A percentile compares a stretch with the other conserved stretches of the same genome.
Conservation (phyloP, 2,113 vertebrate species). For the Myotis davidii region DNA sequence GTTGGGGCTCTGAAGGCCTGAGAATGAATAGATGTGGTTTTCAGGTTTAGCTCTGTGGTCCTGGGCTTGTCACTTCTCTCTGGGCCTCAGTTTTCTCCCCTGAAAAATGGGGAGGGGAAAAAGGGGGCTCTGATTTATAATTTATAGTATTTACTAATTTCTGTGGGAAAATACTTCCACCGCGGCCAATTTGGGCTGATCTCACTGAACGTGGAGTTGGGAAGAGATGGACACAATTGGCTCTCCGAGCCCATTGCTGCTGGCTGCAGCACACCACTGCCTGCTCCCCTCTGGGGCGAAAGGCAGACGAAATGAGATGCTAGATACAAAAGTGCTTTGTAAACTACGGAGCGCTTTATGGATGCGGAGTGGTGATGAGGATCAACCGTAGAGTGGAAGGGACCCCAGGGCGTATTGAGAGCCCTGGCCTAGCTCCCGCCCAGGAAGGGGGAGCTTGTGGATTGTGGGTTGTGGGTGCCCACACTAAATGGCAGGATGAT, state of each 20-base stretch:
- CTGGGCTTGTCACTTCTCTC: neutral
- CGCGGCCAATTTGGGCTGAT: neutral
- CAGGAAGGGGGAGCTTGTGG: neutral
- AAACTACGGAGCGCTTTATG: neutral
- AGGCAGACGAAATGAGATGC: neutral
- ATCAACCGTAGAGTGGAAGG: neutral
- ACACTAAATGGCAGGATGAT: neutral
- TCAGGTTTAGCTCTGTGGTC: neutral
- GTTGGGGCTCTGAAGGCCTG: neutral
- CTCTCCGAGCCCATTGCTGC: neutral
- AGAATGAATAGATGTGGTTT: neutral
- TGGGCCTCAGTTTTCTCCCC: neutral
- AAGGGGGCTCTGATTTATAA: neutral
- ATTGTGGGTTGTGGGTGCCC: neutral
- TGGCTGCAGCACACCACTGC: neutral
- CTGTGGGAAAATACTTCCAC: neutral
- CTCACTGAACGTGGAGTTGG: neutral
- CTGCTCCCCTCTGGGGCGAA: neutral
- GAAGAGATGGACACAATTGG: neutral
- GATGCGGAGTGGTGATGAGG: neutral
- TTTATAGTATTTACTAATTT: neutral
- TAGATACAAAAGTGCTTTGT: neutral
- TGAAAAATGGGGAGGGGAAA: neutral
- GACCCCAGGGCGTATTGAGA: neutral
- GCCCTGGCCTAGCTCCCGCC: neutral